These are phyloP conservation scores for Tanytarsus gracilentus DNA, from an alignment of 2,888 invertebrate species.

Conservation along the genomic window DNA sequence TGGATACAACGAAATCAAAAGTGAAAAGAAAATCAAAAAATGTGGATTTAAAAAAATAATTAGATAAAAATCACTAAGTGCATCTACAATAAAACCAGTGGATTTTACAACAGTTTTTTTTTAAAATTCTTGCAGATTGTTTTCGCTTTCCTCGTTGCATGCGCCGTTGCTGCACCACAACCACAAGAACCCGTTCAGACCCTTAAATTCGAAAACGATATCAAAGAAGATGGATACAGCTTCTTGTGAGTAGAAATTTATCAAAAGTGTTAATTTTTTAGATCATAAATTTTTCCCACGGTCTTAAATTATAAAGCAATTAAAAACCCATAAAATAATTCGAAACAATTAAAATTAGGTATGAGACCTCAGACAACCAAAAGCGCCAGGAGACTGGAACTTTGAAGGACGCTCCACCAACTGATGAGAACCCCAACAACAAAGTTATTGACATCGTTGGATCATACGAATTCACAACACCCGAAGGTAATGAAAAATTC, in stretches of 20 bases:
- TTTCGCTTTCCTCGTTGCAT: constrained; percentile 20
- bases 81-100: neutral
- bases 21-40: neutral
- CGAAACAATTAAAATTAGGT: neutral
- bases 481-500: constrained; percentile 1
- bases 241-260: neutral
- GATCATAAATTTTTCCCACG: too few relatives aligned
- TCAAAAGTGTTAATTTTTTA: neutral
- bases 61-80: neutral
- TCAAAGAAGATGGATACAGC: constrained; percentile 19
- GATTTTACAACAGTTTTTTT: neutral
- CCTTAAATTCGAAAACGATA: constrained; percentile 23
- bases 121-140: constrained; percentile 16
- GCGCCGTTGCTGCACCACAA: constrained; percentile 23
- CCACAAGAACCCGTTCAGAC: constrained; percentile 20
- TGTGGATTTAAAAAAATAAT: neutral
- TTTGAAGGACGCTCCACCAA: constrained; percentile 27
- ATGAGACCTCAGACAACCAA: constrained; percentile 24
- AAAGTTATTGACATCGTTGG: constrained; percentile 25
- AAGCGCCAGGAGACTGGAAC: constrained; percentile 24
- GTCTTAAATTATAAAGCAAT: neutral
- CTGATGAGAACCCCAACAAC: constrained; percentile 24
- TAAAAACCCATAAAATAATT: neutral
- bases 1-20: neutral
- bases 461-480: constrained; percentile 21